A percentile compares a stretch with the other conserved stretches of the same genome.
Conservation (phyloP, 2,888 invertebrate genomes). For the Mimachlamys varia region DNA sequence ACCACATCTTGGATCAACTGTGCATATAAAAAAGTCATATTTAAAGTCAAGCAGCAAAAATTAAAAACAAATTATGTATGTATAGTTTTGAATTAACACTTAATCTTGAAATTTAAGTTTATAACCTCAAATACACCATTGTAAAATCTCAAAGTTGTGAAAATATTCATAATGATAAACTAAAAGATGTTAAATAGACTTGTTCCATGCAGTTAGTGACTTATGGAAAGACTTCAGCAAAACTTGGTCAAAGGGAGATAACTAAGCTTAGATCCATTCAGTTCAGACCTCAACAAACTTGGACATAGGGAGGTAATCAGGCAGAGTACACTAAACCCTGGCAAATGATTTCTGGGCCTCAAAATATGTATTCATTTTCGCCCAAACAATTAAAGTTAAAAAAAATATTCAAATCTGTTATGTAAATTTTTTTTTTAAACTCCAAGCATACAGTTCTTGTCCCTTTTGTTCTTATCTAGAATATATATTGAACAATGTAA, state of each 20-base stretch:
- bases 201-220: slow-evolving; percentile 18
- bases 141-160: neutral
- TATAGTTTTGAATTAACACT: neutral
- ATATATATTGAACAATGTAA: no score
- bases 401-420: no score
- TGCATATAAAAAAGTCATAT: neutral
- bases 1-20: slow-evolving; percentile 34
- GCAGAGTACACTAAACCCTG: no score
- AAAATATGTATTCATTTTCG: no score
- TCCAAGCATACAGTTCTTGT: no score
- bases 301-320: neutral
- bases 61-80: neutral
- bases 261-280: neutral
- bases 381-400: no score
- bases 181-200: neutral
- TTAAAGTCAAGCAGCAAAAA: neutral
- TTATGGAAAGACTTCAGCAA: neutral
- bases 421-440: no score
- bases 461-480: no score
- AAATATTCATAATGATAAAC: neutral
- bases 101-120: neutral
- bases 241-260: slow-evolving; percentile 10
- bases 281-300: neutral
- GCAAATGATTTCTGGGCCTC: no score
- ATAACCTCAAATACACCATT: neutral